Conservation (phyloP, 2,113 vertebrate species). For the Oriolus oriolus region DNA sequence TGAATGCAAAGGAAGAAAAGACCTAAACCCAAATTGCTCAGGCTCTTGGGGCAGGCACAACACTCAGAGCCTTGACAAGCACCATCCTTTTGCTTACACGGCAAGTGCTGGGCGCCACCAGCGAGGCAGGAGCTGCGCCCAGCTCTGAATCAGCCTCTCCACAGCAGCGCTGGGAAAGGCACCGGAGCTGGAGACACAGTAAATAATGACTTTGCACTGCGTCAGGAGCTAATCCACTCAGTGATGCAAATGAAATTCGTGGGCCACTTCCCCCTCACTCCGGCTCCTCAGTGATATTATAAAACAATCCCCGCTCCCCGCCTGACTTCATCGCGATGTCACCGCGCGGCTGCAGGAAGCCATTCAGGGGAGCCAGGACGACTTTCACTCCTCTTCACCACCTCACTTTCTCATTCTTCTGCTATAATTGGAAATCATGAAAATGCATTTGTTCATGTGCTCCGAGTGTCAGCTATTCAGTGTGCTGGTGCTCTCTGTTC, state of each 20-base stretch:
- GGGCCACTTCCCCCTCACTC: slow-evolving; percentile 59
- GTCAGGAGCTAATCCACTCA: slow-evolving; percentile 56
- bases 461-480: neutral
- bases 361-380: neutral
- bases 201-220: slow-evolving; percentile 57
- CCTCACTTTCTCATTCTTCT: slow-evolving; percentile 9
- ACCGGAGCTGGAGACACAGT: neutral
- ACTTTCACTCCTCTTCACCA: slow-evolving; percentile 21
- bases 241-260: slow-evolving; percentile 43
- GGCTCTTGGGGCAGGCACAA: neutral
- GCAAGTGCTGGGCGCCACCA: neutral
- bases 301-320: neutral
- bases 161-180: neutral
- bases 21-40: neutral
- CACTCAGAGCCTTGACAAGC: neutral
- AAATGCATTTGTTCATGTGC: slow-evolving; percentile 17
- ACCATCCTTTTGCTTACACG: neutral
- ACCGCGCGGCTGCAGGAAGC: neutral
- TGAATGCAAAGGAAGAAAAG: neutral
- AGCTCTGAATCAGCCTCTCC: slow-evolving; percentile 19
- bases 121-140: neutral
- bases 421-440: slow-evolving; percentile 50
- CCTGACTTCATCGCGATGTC: slow-evolving; percentile 16
- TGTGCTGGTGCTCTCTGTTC: neutral
- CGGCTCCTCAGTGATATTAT: neutral